Evolutionary conservation across 2,113 vertebrate species (phyloP), one percentile per base, ranked within the genome.

Genomic region (Notothenia rossii): DNA sequence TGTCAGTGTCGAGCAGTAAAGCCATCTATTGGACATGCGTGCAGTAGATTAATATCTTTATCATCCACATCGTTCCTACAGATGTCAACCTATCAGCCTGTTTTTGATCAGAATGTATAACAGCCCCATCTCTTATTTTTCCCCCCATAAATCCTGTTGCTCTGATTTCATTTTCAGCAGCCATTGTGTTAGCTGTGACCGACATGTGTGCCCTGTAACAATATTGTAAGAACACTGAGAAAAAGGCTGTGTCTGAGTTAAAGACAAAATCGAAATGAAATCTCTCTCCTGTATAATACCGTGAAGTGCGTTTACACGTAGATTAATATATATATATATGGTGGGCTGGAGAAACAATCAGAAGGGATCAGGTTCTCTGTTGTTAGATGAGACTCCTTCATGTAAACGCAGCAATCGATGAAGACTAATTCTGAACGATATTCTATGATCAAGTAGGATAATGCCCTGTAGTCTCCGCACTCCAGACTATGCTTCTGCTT

Each of bases 401-500:
- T 63, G 73, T 81, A 70, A 81, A 76, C 40, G 70, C 53, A 33
- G 50, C 17, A 18, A 11, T 3, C 50, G 67, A 53, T 51, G 51
- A 10, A 1, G 51, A 49, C 66, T 67, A 58, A 81, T 78, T 84
- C 85, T 86, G 74, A 88, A 86, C 72, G 77, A 66, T 63, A 59
- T 63, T 51, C 22, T 20, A 63, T 84, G 72, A 89, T 82, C 75
- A 75, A 83, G 86, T 33, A 51, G 77, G 75, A 86, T 89, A 88
- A 93, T 72, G 82, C 78, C 77, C 60, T 72, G 49, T 70, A 29
- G 74, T 55, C 79, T 76, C 67, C 54, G 40, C 63, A 66, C 67
- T 81, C 75, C 79, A 64, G 73, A 81, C 88, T 76, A 56, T 69
- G 84, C 84, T 79, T 85, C 66, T 77, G 86, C 71, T 81, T 92